These are phyloP conservation scores for Coregonus clupeaformis DNA, from an alignment of 2,113 vertebrate species.

Conservation along the genomic window DNA sequence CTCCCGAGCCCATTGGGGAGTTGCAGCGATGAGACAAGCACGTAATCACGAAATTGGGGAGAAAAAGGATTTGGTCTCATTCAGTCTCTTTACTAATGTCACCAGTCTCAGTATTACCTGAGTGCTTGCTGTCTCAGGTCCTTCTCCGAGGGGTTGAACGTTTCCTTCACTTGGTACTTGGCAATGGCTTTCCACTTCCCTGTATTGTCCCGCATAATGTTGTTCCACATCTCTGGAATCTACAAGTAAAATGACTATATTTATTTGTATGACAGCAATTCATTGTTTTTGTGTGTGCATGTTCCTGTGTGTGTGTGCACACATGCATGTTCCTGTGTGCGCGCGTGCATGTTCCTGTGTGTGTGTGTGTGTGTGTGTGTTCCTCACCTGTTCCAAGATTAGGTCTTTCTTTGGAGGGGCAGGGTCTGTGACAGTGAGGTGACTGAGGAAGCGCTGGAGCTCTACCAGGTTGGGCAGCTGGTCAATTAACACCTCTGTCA, in stretches of 20 bases:
- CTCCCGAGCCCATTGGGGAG: too few species aligned
- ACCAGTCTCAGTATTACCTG: constrained; percentile 69
- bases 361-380: neutral
- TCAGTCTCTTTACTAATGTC: neutral
- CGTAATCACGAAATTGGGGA: too few species aligned
- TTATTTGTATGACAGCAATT: too few species aligned
- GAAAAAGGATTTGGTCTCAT: neutral
- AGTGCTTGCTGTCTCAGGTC: constrained; percentile 82
- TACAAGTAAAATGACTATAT: constrained; percentile 40
- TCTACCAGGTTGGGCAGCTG: constrained; percentile 89
- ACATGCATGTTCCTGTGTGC: too few species aligned
- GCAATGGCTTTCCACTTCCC: constrained; percentile 92
- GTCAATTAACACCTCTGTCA: constrained; percentile 89
- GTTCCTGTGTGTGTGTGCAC: neutral
- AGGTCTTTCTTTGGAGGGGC: constrained; percentile 84
- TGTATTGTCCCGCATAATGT: constrained; percentile 77
- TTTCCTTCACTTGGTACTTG: constrained; percentile 83
- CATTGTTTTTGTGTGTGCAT: neutral
- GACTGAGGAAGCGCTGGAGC: constrained; percentile 85
- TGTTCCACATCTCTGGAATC: constrained; percentile 87
- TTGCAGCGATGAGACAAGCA: too few species aligned
- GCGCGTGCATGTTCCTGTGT: too few species aligned
- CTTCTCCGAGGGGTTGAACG: constrained; percentile 83
- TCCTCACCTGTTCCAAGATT: constrained; percentile 87
- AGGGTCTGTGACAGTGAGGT: constrained; percentile 82